Evolutionary conservation across 2,888 invertebrate species (phyloP), one percentile per base, ranked within the genome.

Genomic region (Megalurothrips usitatus): DNA sequence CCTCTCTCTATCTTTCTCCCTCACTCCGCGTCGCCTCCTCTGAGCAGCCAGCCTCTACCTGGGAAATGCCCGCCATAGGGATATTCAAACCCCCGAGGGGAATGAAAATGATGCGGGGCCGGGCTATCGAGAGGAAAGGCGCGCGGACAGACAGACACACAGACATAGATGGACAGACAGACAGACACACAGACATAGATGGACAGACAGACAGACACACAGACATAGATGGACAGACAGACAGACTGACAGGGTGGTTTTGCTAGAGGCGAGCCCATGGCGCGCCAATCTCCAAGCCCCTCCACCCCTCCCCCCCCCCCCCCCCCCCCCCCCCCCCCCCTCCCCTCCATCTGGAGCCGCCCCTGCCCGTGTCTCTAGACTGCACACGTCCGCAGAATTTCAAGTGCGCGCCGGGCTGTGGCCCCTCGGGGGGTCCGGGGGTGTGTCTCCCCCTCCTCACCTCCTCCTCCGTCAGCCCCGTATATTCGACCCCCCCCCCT

Each of bases 371-470:
- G 58, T 58, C n/a, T 58, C 58, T 58, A 58, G 58, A 58, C 19
- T 58, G 58, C 17, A 58, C 58, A 75, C 68, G 68, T 75, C 23
- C 3, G 68, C 68, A 75, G 68, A 75, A 75, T 75, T 75, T 75
- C 68, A 75, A 75, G 26, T 58, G 0, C 58, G 17, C 68, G 68
- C 68, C 68, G 11, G 34, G 2, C 34, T 43, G 34, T 43, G 34
- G 68, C 68, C 23, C 2, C 68, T 10, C 68, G 68, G 14, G 1
- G 52, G 52, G 52, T 19, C 58, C 26, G 68, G 68, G 23, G 10
- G 23, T 75, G 26, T 26, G 4, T 52, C 52, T n/a, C 19, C 68
- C 68, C 68, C 23, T 8, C 68, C 68, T 11, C 23, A 9, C 68
- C 68, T 4, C 23, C 9, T 23, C 68, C 23, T 23, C 0, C 68